phyloP scores from a whole-genome alignment of 2,797 vertebrate species.

The Apogon hyalosoma region DNA sequence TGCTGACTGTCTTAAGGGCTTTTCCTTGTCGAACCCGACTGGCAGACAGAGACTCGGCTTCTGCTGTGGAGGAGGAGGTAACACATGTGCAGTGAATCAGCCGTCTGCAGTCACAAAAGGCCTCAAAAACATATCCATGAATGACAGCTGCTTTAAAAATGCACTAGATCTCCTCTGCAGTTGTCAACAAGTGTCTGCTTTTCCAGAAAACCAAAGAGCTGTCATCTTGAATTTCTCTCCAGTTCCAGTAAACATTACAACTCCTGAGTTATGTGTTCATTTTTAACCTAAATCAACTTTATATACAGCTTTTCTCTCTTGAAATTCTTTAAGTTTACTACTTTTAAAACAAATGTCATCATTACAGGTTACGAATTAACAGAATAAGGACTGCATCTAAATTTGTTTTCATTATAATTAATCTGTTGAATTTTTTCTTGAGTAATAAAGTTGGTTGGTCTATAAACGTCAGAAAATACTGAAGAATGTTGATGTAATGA shows the following conservation, averaged over 20 bases:
- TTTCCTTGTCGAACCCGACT: slow-evolving; percentile 94
- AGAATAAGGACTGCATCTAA: no score
- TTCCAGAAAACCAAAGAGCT: slow-evolving; percentile 11
- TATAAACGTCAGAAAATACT: no score
- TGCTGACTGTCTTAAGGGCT: slow-evolving; percentile 92
- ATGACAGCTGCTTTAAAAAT: slow-evolving; percentile 20
- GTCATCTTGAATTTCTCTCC: slow-evolving; percentile 1
- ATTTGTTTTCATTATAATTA: no score
- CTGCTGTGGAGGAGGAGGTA: slow-evolving; percentile 93
- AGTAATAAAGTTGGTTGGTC: no score
- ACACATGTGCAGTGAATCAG: slow-evolving; percentile 22
- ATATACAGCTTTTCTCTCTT: not conserved
- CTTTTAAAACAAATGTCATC: not conserved
- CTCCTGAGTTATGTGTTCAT: not conserved
- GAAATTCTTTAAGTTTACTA: not conserved
- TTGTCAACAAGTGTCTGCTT: slow-evolving; percentile 1
- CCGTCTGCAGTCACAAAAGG: slow-evolving; percentile 2
- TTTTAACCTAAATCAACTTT: not conserved
- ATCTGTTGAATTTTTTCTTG: no score
- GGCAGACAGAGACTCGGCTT: slow-evolving; percentile 86
- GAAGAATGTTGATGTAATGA: no score
- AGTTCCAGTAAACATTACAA: not conserved
- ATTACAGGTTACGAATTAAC: not conserved
- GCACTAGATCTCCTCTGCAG: slow-evolving; percentile 1
- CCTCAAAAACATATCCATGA: slow-evolving; percentile 16